Evolutionary conservation across 1,140 invertebrate species (phyloP).

Genomic region (Drosophila nigromelanica): DNA sequence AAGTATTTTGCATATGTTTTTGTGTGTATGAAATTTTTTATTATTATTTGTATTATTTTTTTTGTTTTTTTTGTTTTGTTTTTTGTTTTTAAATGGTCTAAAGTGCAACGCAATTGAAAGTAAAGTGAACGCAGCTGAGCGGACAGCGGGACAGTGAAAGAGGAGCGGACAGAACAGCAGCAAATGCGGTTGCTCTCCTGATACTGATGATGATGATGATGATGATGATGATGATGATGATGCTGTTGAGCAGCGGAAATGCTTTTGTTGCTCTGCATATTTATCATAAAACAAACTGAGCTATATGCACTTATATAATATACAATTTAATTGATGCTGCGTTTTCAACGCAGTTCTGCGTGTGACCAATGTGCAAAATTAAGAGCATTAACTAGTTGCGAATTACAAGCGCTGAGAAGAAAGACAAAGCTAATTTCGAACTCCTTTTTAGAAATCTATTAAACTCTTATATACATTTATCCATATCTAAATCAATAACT

Average conservation of each 20-base stretch:
- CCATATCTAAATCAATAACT: no score
- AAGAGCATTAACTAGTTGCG: neutral
- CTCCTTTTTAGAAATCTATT: no score
- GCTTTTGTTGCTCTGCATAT: slow-evolving; percentile 60
- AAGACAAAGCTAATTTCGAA: no score
- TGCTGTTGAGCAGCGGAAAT: slow-evolving; percentile 62
- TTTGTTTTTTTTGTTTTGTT: neutral
- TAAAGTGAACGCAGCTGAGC: slow-evolving; percentile 48
- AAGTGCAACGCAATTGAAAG: slow-evolving; percentile 69
- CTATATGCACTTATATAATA: neutral
- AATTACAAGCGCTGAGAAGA: neutral
- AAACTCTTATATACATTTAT: no score
- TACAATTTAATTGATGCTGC: slow-evolving; percentile 38
- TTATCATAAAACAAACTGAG: slow-evolving; percentile 53
- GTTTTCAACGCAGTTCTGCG: slow-evolving; percentile 12
- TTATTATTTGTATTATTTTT: slow-evolving; percentile 8
- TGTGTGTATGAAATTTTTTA: neutral
- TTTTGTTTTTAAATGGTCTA: slow-evolving; percentile 9
- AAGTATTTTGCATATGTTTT: slow-evolving; percentile 11
- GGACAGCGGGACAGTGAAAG: neutral
- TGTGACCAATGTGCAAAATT: slow-evolving; percentile 16
- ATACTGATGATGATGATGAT: slow-evolving; percentile 1
- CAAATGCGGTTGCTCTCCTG: neutral
- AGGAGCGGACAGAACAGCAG: slow-evolving; percentile 7
- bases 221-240: slow-evolving; percentile 9